phyloP scores from a whole-genome alignment of 2,113 vertebrate species.

The Empidonax alnorum region DNA sequence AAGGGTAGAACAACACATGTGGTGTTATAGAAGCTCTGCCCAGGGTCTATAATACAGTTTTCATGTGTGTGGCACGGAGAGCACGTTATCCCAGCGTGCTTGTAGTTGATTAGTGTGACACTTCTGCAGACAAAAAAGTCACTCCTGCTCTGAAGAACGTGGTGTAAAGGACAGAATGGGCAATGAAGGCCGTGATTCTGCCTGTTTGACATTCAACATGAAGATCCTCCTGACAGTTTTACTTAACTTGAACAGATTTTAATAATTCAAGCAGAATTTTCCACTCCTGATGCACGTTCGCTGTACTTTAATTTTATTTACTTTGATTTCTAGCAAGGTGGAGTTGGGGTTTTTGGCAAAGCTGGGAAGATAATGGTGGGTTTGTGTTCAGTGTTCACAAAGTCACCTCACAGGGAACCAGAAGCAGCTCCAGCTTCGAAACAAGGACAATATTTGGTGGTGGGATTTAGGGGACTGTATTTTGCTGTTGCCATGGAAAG shows the following conservation, averaged over 20 bases:
- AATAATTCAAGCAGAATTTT: neutral
- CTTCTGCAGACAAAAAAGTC: neutral
- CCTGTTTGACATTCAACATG: neutral
- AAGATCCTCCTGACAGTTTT: neutral
- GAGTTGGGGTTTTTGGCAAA: neutral
- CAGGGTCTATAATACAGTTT: neutral
- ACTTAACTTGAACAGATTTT: neutral
- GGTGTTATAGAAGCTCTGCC: neutral
- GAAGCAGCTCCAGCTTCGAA: neutral
- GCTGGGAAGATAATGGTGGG: too few relatives aligned
- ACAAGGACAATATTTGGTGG: neutral
- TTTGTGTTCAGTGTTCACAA: neutral
- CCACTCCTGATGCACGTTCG: neutral
- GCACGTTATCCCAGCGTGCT: accelerated
- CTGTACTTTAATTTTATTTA: neutral
- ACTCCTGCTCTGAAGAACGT: neutral
- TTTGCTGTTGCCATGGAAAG: neutral
- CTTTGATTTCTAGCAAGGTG: neutral
- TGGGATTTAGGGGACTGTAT: neutral
- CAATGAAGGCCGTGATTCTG: neutral
- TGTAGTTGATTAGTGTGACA: neutral
- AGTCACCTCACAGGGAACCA: accelerated
- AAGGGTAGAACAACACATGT: accelerated
- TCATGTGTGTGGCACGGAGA: neutral
- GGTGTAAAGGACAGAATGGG: neutral